Evolutionary conservation across 2,888 invertebrate species (phyloP).

Genomic region (Standfussiana lucernea): DNA sequence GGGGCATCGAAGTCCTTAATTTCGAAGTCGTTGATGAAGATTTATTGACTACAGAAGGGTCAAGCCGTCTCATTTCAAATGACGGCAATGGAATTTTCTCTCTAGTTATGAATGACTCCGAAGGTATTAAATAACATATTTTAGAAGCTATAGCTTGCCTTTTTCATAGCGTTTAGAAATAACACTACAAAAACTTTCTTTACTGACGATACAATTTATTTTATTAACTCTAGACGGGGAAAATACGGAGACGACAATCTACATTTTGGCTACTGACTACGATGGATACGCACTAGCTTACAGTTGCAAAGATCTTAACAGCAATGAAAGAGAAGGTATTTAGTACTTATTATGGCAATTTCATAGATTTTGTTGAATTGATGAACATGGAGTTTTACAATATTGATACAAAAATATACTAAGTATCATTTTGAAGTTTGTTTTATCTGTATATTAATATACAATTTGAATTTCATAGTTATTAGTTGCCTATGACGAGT

Average conservation of each 20-base stretch:
- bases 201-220: neutral
- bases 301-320: slow-evolving; percentile 88
- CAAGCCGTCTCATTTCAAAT: slow-evolving; percentile 73
- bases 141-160: neutral
- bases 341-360: slow-evolving; percentile 15
- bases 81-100: slow-evolving; percentile 78
- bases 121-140: slow-evolving; percentile 67
- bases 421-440: neutral
- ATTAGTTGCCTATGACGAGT: neutral
- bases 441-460: neutral
- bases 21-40: slow-evolving; percentile 81
- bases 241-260: slow-evolving; percentile 72
- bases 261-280: slow-evolving; percentile 92
- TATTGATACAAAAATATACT: neutral
- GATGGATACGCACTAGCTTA: slow-evolving; percentile 91
- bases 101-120: slow-evolving; percentile 70
- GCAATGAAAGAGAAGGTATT: slow-evolving; percentile 78
- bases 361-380: neutral
- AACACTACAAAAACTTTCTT: neutral
- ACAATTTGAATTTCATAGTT: neutral
- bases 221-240: slow-evolving; percentile 12
- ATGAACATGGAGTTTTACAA: neutral
- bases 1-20: slow-evolving; percentile 77
- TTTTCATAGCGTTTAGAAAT: neutral
- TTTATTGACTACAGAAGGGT: slow-evolving; percentile 77